A percentile compares a stretch with the other conserved stretches of the same genome.
phyloP scores from a whole-genome alignment of 2,888 invertebrate species.

The Minunthozetes semirufus region DNA sequence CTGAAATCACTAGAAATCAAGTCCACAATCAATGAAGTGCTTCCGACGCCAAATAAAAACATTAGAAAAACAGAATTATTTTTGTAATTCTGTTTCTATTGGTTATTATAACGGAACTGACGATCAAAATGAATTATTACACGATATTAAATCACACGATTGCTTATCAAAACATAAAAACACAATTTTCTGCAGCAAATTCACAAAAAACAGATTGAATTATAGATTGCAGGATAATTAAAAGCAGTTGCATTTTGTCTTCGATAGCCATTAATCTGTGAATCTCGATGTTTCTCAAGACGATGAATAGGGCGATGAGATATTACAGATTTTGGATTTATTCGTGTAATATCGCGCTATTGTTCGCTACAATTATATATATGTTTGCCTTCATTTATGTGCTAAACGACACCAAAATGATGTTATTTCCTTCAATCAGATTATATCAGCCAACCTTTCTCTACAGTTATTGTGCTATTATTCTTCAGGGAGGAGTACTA shows the following conservation, averaged over 20 bases:
- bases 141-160: background rate
- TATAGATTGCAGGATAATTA: background rate
- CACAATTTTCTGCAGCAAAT: too few relatives aligned
- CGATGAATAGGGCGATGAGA: conserved; percentile 47
- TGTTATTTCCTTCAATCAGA: conserved; percentile 44
- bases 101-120: background rate
- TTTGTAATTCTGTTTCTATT: background rate
- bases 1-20: background rate
- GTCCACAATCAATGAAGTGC: background rate
- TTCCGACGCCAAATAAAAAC: background rate
- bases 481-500: conserved; percentile 62
- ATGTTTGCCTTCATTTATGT: conserved; percentile 62
- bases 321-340: conserved; percentile 73
- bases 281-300: conserved; percentile 42
- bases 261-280: background rate
- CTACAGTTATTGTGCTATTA: conserved; percentile 73
- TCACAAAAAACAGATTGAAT: too few relatives aligned
- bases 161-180: background rate
- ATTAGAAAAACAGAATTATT: background rate
- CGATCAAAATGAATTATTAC: background rate
- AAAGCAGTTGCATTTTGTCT: background rate
- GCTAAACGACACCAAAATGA: conserved; percentile 49
- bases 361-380: conserved; percentile 73
- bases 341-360: conserved; percentile 79
- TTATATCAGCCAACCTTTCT: conserved; percentile 69